These are phyloP conservation scores for Sylvietta virens DNA, from an alignment of 2,113 vertebrate genomes.

Conservation along the genomic window DNA sequence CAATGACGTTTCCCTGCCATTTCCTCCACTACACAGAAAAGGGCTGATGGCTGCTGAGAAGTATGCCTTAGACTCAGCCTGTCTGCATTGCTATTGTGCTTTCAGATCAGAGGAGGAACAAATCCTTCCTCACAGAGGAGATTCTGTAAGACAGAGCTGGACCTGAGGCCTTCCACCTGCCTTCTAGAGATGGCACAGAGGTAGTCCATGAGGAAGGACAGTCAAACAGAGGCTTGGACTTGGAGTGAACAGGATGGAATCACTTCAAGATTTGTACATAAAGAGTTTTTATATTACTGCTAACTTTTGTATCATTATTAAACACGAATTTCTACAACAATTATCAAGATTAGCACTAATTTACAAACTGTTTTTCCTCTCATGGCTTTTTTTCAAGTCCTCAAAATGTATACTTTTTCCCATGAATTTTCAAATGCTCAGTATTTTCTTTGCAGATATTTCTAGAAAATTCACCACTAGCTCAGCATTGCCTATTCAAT, in stretches of 20 bases:
- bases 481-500: neutral
- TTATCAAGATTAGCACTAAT: neutral
- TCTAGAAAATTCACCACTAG: neutral
- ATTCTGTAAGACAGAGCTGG: neutral
- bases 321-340: neutral
- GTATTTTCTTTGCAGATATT: neutral
- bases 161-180: neutral
- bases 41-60: neutral
- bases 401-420: neutral
- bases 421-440: neutral
- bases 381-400: neutral
- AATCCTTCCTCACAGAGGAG: neutral
- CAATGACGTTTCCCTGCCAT: neutral
- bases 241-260: neutral
- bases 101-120: neutral
- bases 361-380: neutral
- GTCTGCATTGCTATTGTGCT: neutral
- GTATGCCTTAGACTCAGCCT: neutral
- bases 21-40: neutral
- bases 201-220: neutral
- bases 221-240: neutral
- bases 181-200: neutral
- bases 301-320: neutral
- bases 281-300: neutral
- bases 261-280: neutral